Evolutionary conservation across 2,888 invertebrate genomes (phyloP), one percentile per base, ranked within the genome.

Genomic region (Anarsia innoxiella): DNA sequence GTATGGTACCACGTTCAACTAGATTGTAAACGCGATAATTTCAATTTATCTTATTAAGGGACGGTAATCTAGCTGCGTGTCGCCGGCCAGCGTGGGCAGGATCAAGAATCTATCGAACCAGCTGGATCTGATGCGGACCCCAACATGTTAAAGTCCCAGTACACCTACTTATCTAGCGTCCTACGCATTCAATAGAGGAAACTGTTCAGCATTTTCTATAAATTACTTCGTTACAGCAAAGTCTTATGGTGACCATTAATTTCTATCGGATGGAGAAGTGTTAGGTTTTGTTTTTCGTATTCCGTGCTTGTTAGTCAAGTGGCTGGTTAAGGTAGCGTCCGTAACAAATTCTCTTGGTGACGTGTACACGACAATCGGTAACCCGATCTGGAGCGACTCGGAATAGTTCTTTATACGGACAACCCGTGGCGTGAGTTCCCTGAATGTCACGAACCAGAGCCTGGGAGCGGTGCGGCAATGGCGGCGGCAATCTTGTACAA

Each of bases 21-120:
- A 64, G 70, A 72, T 72, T 57, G 66, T 63, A 68, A 59, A 59
- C 53, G 49, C 62, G 68, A 72, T 74, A 71, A 66, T 66, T 66
- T 60, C 56, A 63, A 71, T 72, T 63, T 69, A 75, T 71, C 68
- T 71, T 66, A 61, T 65, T 62, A 64, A 48, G 54, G 57, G 58
- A 49, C 44, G 56, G 55, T 56, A 66, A 66, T 69, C 60, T 49
- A 46, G 51, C 44, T 45, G 51, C 45, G 45, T 66, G 65, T 62
- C 59, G 54, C 52, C 45, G 51, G 40, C 42, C 39, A 36, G 61
- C 65, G 73, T 71, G 62, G 69, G 70, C 41, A 13, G 13, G 63
- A 45, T 35, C 40, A 39, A 44, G 36, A 37, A 31, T 43, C 38
- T 46, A 49, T 53, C 41, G 34, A 30, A 36, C 36, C 37, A 34